Evolutionary conservation across 2,797 vertebrate species (phyloP).

Genomic region (Synanceia verrucosa): DNA sequence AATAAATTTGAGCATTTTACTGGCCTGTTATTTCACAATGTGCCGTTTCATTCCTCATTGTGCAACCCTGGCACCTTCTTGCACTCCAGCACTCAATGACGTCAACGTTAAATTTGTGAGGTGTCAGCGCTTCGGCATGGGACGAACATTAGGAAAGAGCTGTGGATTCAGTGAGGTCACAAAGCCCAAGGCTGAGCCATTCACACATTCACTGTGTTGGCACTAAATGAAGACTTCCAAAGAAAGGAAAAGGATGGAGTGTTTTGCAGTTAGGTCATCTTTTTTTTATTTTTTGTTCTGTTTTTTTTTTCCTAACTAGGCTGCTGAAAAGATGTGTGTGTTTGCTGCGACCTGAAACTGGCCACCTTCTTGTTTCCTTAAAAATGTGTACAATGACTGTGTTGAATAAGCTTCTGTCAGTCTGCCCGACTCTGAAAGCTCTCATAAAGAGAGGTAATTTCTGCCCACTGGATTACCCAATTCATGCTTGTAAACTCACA

Average conservation of each 20-base stretch:
- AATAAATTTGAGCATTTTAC: not conserved
- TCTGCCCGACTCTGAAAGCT: constrained; percentile 36
- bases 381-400: constrained; percentile 45
- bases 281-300: too few relatives aligned
- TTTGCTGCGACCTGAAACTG: constrained; percentile 47
- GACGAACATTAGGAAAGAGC: not conserved
- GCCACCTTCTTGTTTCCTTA: constrained; percentile 26
- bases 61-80: not conserved
- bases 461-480: constrained; percentile 65
- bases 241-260: not conserved
- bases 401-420: constrained; percentile 48
- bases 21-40: constrained; percentile 4
- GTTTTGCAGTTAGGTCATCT: constrained; percentile 21
- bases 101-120: not conserved
- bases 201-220: constrained; percentile 7
- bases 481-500: constrained; percentile 52
- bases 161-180: too few relatives aligned
- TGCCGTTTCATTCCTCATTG: constrained; percentile 15
- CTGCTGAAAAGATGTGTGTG: constrained; percentile 25
- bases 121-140: not conserved
- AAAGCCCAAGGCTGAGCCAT: too few relatives aligned
- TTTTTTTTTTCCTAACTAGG: not conserved
- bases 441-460: constrained; percentile 63
- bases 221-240: not conserved
- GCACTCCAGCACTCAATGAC: not conserved